Percentiles rank a stretch among this genome's conserved stretches.
Evolutionary conservation across 2,888 invertebrate species (phyloP).

Genomic region (Osmoderma eremita): DNA sequence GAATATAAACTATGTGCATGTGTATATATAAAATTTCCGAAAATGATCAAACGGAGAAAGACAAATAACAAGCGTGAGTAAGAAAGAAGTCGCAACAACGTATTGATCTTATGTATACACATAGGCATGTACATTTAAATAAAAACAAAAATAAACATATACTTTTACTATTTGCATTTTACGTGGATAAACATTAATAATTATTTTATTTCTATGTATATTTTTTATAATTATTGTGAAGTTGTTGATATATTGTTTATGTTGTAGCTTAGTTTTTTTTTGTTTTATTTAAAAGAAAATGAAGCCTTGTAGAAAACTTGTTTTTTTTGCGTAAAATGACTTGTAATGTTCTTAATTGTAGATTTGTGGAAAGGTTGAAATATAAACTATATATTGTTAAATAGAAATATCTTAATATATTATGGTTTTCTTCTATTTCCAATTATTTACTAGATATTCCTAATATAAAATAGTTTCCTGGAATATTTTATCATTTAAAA

Average conservation of each 20-base stretch:
- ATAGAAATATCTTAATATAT: slow-evolving; percentile 67
- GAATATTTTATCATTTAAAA: neutral
- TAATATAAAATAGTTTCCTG: slow-evolving; percentile 6
- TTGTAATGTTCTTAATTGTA: slow-evolving; percentile 66
- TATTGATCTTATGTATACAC: slow-evolving; percentile 48
- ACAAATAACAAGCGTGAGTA: slow-evolving; percentile 10
- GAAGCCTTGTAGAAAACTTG: slow-evolving; percentile 60
- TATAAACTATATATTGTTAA: slow-evolving; percentile 67
- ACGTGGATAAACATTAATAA: slow-evolving; percentile 60
- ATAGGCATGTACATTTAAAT: slow-evolving; percentile 50
- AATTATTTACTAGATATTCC: slow-evolving; percentile 39
- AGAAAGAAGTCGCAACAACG: neutral
- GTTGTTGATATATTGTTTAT: slow-evolving; percentile 63
- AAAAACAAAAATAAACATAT: slow-evolving; percentile 44
- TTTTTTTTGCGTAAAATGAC: slow-evolving; percentile 62
- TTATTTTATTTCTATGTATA: slow-evolving; percentile 57
- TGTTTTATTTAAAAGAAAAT: slow-evolving; percentile 57
- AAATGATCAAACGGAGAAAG: slow-evolving; percentile 6
- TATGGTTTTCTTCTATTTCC: slow-evolving; percentile 46
- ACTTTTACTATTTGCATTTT: slow-evolving; percentile 60
- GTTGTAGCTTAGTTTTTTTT: slow-evolving; percentile 62
- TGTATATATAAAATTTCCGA: slow-evolving; percentile 42
- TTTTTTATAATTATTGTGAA: slow-evolving; percentile 61
- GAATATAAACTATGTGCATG: slow-evolving; percentile 41
- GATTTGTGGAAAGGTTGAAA: slow-evolving; percentile 67